A percentile compares a stretch with the other conserved stretches of the same genome.
Evolutionary conservation across 2,113 vertebrate species (phyloP).

Genomic region (Pelecanoides urinatrix): DNA sequence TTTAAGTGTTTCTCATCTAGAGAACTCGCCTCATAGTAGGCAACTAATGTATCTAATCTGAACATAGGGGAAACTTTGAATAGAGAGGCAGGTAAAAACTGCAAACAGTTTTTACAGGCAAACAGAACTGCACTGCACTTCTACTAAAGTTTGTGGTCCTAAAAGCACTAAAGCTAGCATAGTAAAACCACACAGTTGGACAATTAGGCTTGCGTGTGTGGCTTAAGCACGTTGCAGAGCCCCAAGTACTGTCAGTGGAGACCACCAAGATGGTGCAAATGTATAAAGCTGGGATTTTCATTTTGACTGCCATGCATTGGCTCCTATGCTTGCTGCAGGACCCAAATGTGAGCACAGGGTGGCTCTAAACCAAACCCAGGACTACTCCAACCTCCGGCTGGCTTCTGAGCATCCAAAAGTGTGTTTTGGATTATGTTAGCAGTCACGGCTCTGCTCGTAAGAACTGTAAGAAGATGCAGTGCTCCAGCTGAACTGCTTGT

Average conservation of each 20-base stretch:
- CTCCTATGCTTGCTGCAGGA: background rate
- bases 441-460: background rate
- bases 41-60: background rate
- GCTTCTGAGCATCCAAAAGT: background rate
- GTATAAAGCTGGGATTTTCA: background rate
- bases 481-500: background rate
- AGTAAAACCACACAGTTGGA: background rate
- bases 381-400: background rate
- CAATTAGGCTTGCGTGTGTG: background rate
- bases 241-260: accelerated
- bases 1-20: background rate
- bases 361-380: background rate
- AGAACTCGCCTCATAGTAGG: background rate
- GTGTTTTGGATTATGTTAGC: background rate
- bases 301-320: accelerated
- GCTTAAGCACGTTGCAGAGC: background rate
- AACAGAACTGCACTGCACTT: accelerated
- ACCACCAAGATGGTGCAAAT: accelerated
- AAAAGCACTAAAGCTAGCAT: background rate
- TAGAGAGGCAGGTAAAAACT: background rate
- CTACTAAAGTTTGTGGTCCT: background rate
- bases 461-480: background rate
- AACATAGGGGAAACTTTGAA: background rate
- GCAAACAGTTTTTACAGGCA: background rate
- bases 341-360: background rate